A percentile compares a stretch with the other conserved stretches of the same genome.
phyloP scores from a whole-genome alignment of 2,888 invertebrate genomes.

The Rotaria magnacalcarata region DNA sequence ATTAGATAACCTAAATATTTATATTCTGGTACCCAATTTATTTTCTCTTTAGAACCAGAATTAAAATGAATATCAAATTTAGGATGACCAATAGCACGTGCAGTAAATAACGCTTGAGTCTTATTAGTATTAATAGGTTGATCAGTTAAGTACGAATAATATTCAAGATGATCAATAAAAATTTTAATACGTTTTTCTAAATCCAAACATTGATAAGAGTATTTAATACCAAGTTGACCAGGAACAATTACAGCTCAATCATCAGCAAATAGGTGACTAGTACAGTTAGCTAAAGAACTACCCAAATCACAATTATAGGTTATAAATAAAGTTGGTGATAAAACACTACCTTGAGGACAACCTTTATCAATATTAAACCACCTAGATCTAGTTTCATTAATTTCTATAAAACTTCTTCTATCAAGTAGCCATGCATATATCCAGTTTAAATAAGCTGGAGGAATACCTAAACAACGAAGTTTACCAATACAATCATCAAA shows the following conservation, averaged over 20 bases:
- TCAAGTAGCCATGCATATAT: background rate
- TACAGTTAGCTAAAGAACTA: background rate
- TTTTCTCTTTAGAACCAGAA: background rate
- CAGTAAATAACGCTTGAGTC: background rate
- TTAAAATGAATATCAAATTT: background rate
- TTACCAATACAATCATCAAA: background rate
- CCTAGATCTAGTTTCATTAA: background rate
- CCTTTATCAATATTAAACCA: background rate
- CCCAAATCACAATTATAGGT: background rate
- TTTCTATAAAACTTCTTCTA: background rate
- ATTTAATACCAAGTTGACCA: background rate
- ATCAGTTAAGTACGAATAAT: background rate
- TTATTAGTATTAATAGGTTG: background rate
- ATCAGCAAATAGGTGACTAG: background rate
- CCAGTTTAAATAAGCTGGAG: background rate
- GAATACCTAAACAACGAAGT: background rate
- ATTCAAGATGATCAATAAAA: background rate
- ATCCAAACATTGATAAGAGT: background rate
- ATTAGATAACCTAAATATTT: background rate
- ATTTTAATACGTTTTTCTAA: background rate
- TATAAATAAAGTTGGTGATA: background rate
- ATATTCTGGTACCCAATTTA: background rate
- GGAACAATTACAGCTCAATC: background rate
- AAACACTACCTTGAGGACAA: background rate
- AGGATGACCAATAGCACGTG: background rate